A percentile compares a stretch with the other conserved stretches of the same genome.
These are phyloP conservation scores for Chromobotia macracanthus DNA, from an alignment of 2,797 vertebrate genomes.

Conservation along the genomic window DNA sequence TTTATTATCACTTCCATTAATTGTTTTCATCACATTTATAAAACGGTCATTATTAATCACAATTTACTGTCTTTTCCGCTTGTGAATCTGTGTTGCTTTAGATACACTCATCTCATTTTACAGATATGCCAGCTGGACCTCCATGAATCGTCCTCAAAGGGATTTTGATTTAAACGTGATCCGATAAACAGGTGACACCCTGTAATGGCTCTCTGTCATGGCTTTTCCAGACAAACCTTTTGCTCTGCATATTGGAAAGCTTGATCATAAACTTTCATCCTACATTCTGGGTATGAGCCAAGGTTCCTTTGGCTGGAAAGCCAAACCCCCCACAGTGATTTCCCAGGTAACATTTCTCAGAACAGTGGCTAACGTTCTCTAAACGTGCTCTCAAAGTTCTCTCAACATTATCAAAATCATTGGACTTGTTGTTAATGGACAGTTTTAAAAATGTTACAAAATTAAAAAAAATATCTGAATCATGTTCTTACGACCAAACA, in stretches of 20 bases:
- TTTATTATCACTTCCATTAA: too few relatives aligned
- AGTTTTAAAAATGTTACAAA: too few relatives aligned
- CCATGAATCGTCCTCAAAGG: constrained; percentile 30
- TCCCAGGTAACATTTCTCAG: too few relatives aligned
- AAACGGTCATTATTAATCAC: background rate
- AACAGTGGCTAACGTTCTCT: too few relatives aligned
- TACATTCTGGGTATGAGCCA: background rate
- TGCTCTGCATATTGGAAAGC: constrained; percentile 42
- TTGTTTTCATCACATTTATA: background rate
- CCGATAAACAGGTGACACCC: constrained; percentile 23
- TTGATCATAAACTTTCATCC: constrained; percentile 46
- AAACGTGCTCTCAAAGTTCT: too few relatives aligned
- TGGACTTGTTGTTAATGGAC: too few relatives aligned
- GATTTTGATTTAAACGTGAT: background rate
- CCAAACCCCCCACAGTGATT: too few relatives aligned
- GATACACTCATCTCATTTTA: constrained; percentile 6
- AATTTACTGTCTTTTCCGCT: too few relatives aligned
- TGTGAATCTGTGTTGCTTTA: background rate
- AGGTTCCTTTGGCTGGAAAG: constrained; percentile 22
- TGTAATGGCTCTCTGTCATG: constrained; percentile 25
- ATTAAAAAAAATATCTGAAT: too few relatives aligned
- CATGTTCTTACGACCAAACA: too few relatives aligned
- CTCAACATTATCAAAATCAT: too few relatives aligned
- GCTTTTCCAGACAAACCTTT: constrained; percentile 41
- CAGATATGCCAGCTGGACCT: constrained; percentile 13